A percentile compares a stretch with the other conserved stretches of the same genome.
Conservation (phyloP, 2,113 vertebrate species). For the Ornithorhynchus anatinus region DNA sequence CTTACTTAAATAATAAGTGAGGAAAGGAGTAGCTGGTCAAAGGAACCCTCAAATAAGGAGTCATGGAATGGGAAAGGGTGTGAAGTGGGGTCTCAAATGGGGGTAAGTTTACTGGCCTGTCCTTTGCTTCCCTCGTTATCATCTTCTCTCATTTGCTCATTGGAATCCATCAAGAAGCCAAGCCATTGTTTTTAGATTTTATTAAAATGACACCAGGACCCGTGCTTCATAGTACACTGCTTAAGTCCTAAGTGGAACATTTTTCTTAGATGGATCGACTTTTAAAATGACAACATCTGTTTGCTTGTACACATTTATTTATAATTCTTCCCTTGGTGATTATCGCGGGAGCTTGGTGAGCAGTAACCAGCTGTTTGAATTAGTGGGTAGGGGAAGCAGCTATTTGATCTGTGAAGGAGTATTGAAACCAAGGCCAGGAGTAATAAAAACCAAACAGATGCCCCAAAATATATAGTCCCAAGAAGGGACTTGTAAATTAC, state of each 20-base stretch:
- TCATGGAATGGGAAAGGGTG: no score
- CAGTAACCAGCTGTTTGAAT: constrained; percentile 75
- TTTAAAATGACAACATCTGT: constrained; percentile 78
- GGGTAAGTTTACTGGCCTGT: background rate
- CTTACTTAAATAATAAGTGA: no score
- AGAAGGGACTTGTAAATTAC: constrained; percentile 25
- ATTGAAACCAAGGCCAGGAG: constrained; percentile 47
- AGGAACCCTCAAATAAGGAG: no score
- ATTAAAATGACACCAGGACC: constrained; percentile 60
- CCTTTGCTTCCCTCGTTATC: background rate
- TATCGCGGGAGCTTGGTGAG: constrained; percentile 54
- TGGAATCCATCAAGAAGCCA: constrained; percentile 33
- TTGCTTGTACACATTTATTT: constrained; percentile 75
- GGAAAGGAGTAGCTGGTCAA: no score
- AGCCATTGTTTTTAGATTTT: constrained; percentile 45
- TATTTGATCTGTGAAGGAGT: constrained; percentile 75
- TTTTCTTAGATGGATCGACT: constrained; percentile 66
- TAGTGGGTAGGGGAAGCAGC: constrained; percentile 53
- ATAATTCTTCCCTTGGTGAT: constrained; percentile 73
- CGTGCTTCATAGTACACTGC: constrained; percentile 48
- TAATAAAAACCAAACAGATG: constrained; percentile 55
- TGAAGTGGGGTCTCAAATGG: background rate
- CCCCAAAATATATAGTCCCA: constrained; percentile 2
- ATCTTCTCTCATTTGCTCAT: constrained; percentile 19
- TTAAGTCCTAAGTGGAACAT: constrained; percentile 62